phyloP scores from a whole-genome alignment of 2,888 invertebrate species.

The Drosophila hamatofila region DNA sequence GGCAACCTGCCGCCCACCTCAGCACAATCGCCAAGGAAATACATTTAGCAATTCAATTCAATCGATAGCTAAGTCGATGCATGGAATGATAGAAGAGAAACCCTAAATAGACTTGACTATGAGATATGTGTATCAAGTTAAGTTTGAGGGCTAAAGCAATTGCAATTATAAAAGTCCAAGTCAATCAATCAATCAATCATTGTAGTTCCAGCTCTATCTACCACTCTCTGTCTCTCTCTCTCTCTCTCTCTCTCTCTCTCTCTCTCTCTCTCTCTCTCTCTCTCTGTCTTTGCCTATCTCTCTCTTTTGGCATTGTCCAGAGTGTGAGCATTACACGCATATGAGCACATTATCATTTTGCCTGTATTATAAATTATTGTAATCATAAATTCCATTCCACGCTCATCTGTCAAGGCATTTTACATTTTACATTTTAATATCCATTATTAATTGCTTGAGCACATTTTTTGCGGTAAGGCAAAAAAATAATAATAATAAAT shows the following conservation, averaged over 20 bases:
- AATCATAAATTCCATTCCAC: constrained; percentile 6
- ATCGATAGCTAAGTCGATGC: constrained; percentile 6
- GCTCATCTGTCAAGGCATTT: constrained; percentile 34
- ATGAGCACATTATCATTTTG: neutral
- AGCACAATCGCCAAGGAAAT: neutral
- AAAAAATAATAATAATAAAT: neutral
- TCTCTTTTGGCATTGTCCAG: neutral
- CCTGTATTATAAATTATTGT: constrained; percentile 3
- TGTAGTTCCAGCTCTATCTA: neutral
- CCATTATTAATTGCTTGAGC: constrained; percentile 69
- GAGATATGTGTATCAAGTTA: neutral
- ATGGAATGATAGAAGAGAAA: neutral
- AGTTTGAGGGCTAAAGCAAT: neutral
- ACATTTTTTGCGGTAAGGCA: constrained; percentile 47
- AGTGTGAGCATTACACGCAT: neutral
- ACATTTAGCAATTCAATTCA: constrained; percentile 20
- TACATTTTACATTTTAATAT: constrained; percentile 71
- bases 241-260: neutral
- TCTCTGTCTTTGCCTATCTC: neutral
- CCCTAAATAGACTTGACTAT: neutral
- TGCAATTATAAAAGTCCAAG: neutral
- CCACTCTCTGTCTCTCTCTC: neutral
- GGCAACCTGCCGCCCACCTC: neutral
- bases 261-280: neutral
- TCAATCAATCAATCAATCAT: neutral